Evolutionary conservation across 2,797 vertebrate genomes (phyloP), one percentile per base, ranked within the genome.

Genomic region (Pipistrellus pygmaeus): DNA sequence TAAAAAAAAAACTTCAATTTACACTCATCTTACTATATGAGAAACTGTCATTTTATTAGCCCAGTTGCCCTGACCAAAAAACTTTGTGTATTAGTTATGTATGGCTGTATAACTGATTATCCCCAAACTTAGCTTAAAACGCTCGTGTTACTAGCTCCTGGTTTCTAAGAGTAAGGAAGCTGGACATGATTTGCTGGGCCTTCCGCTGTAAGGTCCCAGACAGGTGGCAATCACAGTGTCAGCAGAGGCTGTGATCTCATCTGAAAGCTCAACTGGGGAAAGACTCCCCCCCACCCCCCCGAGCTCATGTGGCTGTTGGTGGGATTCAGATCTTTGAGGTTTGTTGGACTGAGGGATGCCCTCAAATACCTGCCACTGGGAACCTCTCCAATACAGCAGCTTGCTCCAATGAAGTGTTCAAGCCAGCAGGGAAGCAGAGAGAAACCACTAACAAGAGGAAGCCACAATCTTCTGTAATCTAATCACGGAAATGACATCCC

Each of bases 291-390:
- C 17, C 25, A 1, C 44, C 8, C 44, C 8, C 44, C 9, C 44
- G 44, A 44, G 44, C 44, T 11, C 44, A 44, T 44, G 2, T 44
- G 44, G 44, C 44, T 44, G 44, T 46, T 53, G 27, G 10, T 30
- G 55, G 41, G 25, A 55, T 32, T 60, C 0, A 1, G 5, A n/a
- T 53, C 71, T 14, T 71, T 4, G 0, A 0, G 57, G 23, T 3
- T 12, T 9, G 38, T 5, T 32, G 75, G n/a, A 32, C 88, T 21
- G 6, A 87, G 38, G 51, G 21, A 32, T 32, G 15, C 32, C 64
- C 62, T 8, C 48, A 20, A 8, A 3, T 75, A 35, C 72, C 21
- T 18, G 72, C 18, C 92, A 32, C 6, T 0, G 0, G 4, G 35
- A 78, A 23, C 83, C 53, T n/a, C 62, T n/a, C 41, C 53, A 66